A percentile compares a stretch with the other conserved stretches of the same genome.
These are phyloP conservation scores for Heliconius himera DNA, from an alignment of 1,140 invertebrate genomes.

Conservation along the genomic window DNA sequence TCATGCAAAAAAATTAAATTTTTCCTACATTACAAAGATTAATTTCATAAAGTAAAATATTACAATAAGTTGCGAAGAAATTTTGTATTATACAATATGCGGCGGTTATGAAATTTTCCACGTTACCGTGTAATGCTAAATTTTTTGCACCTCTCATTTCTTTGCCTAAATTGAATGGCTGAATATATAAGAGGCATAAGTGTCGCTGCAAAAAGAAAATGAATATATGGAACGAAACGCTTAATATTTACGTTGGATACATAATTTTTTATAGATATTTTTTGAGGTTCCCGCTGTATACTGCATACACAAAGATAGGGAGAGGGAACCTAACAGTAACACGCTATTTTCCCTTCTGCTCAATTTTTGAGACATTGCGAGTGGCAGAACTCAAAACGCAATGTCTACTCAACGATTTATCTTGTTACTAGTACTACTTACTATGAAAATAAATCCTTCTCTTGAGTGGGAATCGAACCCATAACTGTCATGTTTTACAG, in stretches of 20 bases:
- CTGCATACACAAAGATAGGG: too few species aligned
- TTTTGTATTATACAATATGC: constrained; percentile 19
- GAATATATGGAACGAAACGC: background rate
- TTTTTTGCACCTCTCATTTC: constrained; percentile 36
- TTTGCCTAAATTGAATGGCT: constrained; percentile 39
- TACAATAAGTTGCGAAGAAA: constrained; percentile 1
- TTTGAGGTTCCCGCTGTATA: too few species aligned
- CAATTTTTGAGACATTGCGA: too few species aligned
- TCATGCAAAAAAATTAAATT: background rate
- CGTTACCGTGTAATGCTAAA: constrained; percentile 20
- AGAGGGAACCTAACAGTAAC: too few species aligned
- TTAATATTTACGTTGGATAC: background rate
- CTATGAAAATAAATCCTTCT: too few species aligned
- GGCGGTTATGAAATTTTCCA: constrained; percentile 11
- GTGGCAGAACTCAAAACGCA: too few species aligned
- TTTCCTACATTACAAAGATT: background rate
- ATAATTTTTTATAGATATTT: background rate
- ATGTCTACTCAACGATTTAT: too few species aligned
- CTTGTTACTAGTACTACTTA: too few species aligned
- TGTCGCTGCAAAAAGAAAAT: constrained; percentile 15
- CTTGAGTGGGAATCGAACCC: too few species aligned
- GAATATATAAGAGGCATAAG: constrained; percentile 38
- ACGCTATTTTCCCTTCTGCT: too few species aligned
- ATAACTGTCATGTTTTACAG: too few species aligned
- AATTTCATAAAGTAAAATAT: constrained; percentile 6